Conservation (phyloP, 2,888 invertebrate species). For the Epistrophe grossulariae region DNA sequence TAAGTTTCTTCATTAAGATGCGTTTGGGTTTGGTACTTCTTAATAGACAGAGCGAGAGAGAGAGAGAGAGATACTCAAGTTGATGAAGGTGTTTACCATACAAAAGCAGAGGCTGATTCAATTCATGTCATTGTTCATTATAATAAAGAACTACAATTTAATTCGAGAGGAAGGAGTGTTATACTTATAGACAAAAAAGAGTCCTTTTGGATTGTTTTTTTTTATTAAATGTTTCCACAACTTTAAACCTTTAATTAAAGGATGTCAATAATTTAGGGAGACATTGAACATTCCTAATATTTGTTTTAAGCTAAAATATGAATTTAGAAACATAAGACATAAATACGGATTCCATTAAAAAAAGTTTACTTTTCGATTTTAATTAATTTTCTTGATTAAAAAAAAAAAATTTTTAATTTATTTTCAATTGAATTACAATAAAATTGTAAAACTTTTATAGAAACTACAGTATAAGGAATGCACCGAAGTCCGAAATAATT, state of each 20-base stretch:
- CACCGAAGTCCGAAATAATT: no score
- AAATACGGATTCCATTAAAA: no score
- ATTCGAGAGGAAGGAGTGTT: not conserved
- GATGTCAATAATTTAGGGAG: not conserved
- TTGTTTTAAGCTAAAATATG: no score
- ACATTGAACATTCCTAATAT: not conserved
- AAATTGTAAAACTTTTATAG: no score
- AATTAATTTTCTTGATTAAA: no score
- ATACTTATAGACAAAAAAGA: not conserved
- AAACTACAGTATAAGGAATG: no score
- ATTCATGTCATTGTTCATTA: slow-evolving; percentile 47
- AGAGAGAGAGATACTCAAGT: slow-evolving; percentile 21
- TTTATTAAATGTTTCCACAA: not conserved
- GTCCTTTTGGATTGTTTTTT: not conserved
- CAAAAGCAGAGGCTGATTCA: slow-evolving; percentile 21
- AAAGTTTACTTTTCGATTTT: no score
- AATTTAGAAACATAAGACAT: no score
- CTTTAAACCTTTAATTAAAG: not conserved
- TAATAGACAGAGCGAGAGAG: not conserved
- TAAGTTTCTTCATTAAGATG: slow-evolving; percentile 74
- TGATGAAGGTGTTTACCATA: slow-evolving; percentile 43
- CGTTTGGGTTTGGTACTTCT: slow-evolving; percentile 26
- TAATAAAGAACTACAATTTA: slow-evolving; percentile 5
- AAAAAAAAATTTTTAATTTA: no score
- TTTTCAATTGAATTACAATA: no score